Base-by-base conservation (phyloP, 1,140 invertebrate species). In the Drosophila bocki region DNA sequence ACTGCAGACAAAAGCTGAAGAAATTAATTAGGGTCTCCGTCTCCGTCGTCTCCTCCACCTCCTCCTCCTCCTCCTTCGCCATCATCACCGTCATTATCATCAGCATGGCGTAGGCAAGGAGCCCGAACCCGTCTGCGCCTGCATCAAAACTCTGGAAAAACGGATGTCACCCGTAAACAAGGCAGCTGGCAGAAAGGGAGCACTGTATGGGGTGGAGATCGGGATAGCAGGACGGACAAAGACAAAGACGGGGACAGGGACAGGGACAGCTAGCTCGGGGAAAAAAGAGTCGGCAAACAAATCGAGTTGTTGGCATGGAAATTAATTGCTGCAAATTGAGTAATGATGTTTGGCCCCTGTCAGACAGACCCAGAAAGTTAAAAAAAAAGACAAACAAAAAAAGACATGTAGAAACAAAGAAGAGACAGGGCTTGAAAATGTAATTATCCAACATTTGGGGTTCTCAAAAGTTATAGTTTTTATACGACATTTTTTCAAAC, bases 231-330 rank as follows among this genome's bases (percentile, higher is more conserved):
- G 7, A 15, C 59, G 45, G 58, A 56, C 29, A 42, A 35, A 26
- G 17, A 15, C 15, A 64, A 64, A 58, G 48, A 47, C 44, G 7
- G 42, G 9, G n/a, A 44, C 1, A 44, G 41, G 41, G 41, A 9
- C n/a, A 35, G 17, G 29, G 7, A 22, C 19, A 58, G 47, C 70
- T 53, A 53, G 47, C 13, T 15, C 1, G 22, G 48, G 51, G 13
- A 22, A 56, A 54, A 53, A 56, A 32, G 50, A 61, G 13, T 51
- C 67, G 56, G 51, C 22, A 64, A 70, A 78, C 64, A 82, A 87
- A 86, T 79, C 71, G 78, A 86, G 67, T 74, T 69, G 65, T 87
- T 79, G 69, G 47, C 82, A 87, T 87, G 70, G 71, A 86, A 86
- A 87, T 82, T 86, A 86, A 86, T 86, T 82, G 83, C 65, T 70